These are phyloP conservation scores for Chelonia mydas DNA, from an alignment of 2,797 vertebrate genomes.

Conservation along the genomic window DNA sequence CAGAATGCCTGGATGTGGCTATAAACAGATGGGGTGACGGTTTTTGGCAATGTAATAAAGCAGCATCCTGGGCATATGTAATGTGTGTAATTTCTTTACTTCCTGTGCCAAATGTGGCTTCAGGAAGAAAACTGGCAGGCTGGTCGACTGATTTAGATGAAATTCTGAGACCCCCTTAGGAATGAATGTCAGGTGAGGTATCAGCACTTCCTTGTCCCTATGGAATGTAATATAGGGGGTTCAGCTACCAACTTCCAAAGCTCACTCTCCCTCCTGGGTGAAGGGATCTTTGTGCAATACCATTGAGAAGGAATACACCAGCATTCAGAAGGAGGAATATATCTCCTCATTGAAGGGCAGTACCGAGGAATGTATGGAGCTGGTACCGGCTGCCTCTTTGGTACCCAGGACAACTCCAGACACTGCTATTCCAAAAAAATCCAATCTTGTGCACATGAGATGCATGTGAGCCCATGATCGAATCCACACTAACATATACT, in stretches of 20 bases:
- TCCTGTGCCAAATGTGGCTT: not conserved
- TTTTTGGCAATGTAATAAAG: not conserved
- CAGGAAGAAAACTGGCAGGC: not conserved
- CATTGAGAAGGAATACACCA: not conserved
- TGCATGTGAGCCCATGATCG: not conserved
- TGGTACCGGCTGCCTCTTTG: not conserved
- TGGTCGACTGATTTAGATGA: not conserved
- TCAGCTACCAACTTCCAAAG: not conserved
- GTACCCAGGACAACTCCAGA: not conserved
- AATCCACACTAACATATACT: not conserved
- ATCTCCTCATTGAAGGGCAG: not conserved
- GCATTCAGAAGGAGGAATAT: not conserved
- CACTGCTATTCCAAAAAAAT: not conserved
- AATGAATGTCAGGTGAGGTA: not conserved
- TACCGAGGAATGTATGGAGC: not conserved
- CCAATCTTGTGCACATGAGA: fast-evolving
- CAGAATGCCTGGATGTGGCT: not conserved
- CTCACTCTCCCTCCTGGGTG: not conserved
- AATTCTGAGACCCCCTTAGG: not conserved
- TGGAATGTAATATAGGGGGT: too few relatives aligned
- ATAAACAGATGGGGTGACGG: not conserved
- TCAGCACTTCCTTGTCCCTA: not conserved
- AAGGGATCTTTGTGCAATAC: not conserved
- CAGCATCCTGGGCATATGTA: not conserved
- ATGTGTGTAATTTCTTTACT: not conserved